These are phyloP conservation scores for Galeruca laticollis DNA, from an alignment of 2,888 invertebrate species.

Conservation along the genomic window DNA sequence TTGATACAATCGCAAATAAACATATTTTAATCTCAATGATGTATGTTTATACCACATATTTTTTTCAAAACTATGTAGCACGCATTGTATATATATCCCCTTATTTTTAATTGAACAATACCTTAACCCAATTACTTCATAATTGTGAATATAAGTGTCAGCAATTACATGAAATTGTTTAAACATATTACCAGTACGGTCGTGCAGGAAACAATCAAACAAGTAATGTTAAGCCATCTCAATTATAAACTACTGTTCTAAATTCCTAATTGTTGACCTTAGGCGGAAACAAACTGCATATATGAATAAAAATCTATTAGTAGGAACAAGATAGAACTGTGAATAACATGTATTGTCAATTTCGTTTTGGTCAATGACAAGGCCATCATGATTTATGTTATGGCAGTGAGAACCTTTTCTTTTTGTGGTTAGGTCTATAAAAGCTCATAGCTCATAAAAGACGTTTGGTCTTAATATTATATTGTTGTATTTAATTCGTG, in stretches of 20 bases:
- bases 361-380: conserved; percentile 38
- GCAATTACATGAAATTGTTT: conserved; percentile 1
- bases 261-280: conserved; percentile 21
- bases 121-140: conserved; percentile 3
- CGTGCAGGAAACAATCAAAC: conserved; percentile 12
- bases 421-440: conserved; percentile 16
- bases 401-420: conserved; percentile 35
- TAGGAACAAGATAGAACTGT: conserved; percentile 16
- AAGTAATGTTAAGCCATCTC: conserved; percentile 9
- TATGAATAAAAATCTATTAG: conserved; percentile 27
- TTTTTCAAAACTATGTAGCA: background rate
- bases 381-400: conserved; percentile 24
- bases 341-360: conserved; percentile 31
- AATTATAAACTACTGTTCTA: conserved; percentile 21
- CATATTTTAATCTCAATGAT: too few species aligned
- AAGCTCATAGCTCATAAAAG: too few species aligned
- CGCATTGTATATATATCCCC: background rate
- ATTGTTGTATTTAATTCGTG: too few species aligned
- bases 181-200: conserved; percentile 1
- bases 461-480: too few species aligned
- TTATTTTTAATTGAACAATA: background rate
- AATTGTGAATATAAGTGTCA: background rate
- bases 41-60: too few species aligned
- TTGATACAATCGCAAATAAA: too few species aligned
- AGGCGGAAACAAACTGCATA: conserved; percentile 9